Evolutionary conservation across 2,113 vertebrate species (phyloP).

Genomic region (Uria aalge): DNA sequence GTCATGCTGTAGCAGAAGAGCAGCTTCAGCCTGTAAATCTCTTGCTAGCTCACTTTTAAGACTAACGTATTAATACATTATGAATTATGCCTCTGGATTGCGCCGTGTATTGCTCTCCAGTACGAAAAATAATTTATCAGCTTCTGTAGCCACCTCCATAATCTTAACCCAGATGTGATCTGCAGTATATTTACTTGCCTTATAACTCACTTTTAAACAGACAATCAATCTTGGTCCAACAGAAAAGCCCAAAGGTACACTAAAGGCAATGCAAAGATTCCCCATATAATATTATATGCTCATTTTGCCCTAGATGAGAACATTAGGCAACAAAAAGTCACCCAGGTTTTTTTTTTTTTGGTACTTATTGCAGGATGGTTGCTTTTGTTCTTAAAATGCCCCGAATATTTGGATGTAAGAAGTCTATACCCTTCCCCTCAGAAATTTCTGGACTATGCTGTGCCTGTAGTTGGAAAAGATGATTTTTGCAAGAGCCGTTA

Average conservation of each 20-base stretch:
- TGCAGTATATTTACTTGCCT: background rate
- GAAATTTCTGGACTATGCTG: background rate
- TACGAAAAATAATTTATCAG: background rate
- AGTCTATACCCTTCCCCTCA: background rate
- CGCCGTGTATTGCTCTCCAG: background rate
- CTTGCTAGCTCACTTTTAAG: constrained; percentile 23
- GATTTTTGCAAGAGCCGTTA: background rate
- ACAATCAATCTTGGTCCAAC: background rate
- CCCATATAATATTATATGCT: background rate
- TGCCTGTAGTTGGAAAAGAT: background rate
- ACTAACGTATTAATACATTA: constrained; percentile 36
- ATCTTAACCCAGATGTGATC: background rate
- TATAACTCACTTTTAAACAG: background rate
- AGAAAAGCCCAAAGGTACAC: background rate
- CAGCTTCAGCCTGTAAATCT: constrained; percentile 38
- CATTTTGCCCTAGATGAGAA: background rate
- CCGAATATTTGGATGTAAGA: background rate
- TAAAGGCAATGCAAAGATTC: background rate
- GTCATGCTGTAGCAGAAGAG: constrained; percentile 25
- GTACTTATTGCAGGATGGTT: background rate
- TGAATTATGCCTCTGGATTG: constrained; percentile 16
- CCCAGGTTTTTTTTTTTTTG: background rate
- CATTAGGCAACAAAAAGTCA: background rate
- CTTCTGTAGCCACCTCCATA: background rate
- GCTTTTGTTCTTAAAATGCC: background rate